Evolutionary conservation across 2,797 vertebrate species (phyloP).

Genomic region (Enteromius mattozi): DNA sequence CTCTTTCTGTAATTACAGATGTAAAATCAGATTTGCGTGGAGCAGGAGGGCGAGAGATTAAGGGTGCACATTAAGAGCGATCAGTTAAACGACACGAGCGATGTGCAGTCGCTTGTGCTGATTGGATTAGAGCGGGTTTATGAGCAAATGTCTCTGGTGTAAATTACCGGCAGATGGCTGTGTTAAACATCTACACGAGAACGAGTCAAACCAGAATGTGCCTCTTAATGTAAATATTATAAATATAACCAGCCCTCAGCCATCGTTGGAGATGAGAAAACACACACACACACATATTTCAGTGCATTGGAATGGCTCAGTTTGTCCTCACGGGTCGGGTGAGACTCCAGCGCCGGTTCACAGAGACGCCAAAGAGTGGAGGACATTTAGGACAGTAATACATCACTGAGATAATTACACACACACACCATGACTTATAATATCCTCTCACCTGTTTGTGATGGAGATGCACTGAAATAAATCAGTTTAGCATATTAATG

Average conservation of each 20-base stretch:
- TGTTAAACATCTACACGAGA: conserved; percentile 20
- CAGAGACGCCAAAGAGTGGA: conserved; percentile 59
- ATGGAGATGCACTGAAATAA: conserved; percentile 3
- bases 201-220: not conserved
- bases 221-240: conserved; percentile 26
- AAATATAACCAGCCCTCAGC: not conserved
- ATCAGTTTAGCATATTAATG: conserved; percentile 11
- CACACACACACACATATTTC: conserved; percentile 17
- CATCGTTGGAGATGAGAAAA: not conserved
- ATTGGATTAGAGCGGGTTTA: conserved; percentile 42
- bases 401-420: conserved; percentile 72
- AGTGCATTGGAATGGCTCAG: conserved; percentile 2
- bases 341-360: conserved; percentile 37
- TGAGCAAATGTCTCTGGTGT: conserved; percentile 44
- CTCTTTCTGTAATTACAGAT: conserved; percentile 58
- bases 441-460: not conserved
- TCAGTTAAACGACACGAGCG: conserved; percentile 18
- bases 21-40: conserved; percentile 53
- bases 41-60: conserved; percentile 49
- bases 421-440: conserved; percentile 38
- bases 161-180: conserved; percentile 40
- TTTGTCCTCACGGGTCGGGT: not conserved
- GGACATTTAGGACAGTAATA: conserved; percentile 68
- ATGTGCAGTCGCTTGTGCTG: conserved; percentile 32
- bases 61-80: conserved; percentile 32